Evolutionary conservation across 2,888 invertebrate genomes (phyloP), one percentile per base, ranked within the genome.

Genomic region (Nysson spinosus): DNA sequence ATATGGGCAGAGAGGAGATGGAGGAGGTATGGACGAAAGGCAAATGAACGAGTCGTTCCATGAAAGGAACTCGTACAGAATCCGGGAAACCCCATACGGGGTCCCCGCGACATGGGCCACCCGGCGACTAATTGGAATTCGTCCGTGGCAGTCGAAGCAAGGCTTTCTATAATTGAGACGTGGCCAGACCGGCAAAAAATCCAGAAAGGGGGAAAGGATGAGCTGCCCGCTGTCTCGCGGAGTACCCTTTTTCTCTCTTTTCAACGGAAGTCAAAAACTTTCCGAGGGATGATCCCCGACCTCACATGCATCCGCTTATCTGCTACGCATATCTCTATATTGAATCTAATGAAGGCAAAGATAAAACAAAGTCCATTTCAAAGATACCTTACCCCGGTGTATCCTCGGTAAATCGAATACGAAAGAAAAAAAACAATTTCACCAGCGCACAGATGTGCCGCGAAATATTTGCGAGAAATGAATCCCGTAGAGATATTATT

Each of bases 1-100:
- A 49, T 6, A 67, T 58, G 40, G 50, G 61, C 57, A 57, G 66
- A 63, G 56, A 39, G 51, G 46, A 54, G 46, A 24, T 40, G 58
- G 24, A 34, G 39, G 44, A 60, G 66, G 78, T 78, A 79, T 72
- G 80, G 78, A 83, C 82, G 82, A 84, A 86, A 86, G 82, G 85
- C 84, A 85, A 86, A 87, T 85, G 86, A 87, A 85, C 83, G 84
- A 85, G 79, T 81, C 80, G 68, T 73, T 77, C 80, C 84, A 83
- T 86, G 86, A 86, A 87, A 86, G 85, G 85, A 86, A 85, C 85
- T 87, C 85, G 85, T 85, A 86, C 85, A 85, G 85, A 85, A 85
- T 85, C 83, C 84, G 83, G 84, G 86, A 86, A 86, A 86, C 85
- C 85, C 85, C 85, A 85, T 84, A 84, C 80, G 81, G 74, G 77